Base-by-base conservation (phyloP, 1,140 invertebrate genomes). In the Philopotamus ludificatus region DNA sequence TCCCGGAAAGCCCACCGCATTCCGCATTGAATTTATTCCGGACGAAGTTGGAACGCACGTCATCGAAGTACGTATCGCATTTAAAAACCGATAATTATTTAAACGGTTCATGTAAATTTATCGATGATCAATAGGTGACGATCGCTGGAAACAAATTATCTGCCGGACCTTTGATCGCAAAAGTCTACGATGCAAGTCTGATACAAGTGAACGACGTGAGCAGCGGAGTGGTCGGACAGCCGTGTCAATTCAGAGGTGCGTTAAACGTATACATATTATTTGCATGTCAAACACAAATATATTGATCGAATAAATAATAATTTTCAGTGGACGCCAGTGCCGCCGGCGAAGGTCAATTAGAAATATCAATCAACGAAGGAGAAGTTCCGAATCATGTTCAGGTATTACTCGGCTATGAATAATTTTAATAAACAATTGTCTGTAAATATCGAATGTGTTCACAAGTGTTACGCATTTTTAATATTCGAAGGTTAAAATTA, bases 361-460 rank as follows among this genome's bases (percentile, higher is more conserved):
- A 98, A 85, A 98, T 98, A 74, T 96, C 94, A 62, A 95, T 98
- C 75, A 98, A 98, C 76, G 94, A 98, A 80, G 95, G 95, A 66
- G 94, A 97, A 84, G 93, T 98, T 26, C 95, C 95, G 39, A 98
- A 98, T 83, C 94, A 98, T 79, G 95, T 98, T 16, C 93, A 94
- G 78, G 92, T 95, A 45, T 10, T 47, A 7, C n/a, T n/a, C n/a
- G n/a, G n/a, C n/a, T n/a, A n/a, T n/a, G n/a, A n/a, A n/a, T n/a
- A n/a, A n/a, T n/a, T n/a, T n/a, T n/a, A n/a, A n/a, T n/a, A n/a
- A n/a, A n/a, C n/a, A n/a, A n/a, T n/a, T n/a, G 39, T 41, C 9
- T 41, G 39, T 41, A 9, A 10, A 10, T 9, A n/a, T 41, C n/a
- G 39, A 41, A n/a, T 41, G 39, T 10, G 39, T 10, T n/a, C 9